These are phyloP conservation scores for Bagarius yarrelli DNA, from an alignment of 2,113 vertebrate species.

Conservation along the genomic window DNA sequence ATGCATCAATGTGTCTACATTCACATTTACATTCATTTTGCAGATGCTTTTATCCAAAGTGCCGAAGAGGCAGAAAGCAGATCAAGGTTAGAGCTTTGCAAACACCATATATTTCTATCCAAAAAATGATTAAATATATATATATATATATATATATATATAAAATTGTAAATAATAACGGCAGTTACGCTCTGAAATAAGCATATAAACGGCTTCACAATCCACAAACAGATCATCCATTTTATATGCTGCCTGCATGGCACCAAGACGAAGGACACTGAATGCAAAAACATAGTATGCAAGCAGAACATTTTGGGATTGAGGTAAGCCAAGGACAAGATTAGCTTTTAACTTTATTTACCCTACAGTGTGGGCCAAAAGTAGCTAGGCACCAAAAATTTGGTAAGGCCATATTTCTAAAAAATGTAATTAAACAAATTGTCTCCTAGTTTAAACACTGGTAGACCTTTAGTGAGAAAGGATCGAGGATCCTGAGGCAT, in stretches of 20 bases:
- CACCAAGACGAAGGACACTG: neutral
- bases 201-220: neutral
- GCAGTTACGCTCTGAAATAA: neutral
- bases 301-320: neutral
- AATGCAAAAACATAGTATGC: neutral
- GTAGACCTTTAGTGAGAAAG: no score
- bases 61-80: neutral
- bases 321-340: no score
- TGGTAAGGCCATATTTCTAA: no score
- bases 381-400: no score
- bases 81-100: neutral
- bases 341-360: no score
- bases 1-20: neutral
- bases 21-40: neutral
- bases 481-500: no score
- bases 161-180: neutral
- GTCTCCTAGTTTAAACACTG: no score
- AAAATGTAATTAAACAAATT: no score
- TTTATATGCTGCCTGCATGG: neutral
- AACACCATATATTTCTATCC: neutral
- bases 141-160: neutral
- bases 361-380: no score
- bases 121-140: neutral
- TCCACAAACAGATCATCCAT: neutral
- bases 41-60: conserved; percentile 11